Evolutionary conservation across 2,113 vertebrate species (phyloP).

Genomic region (Eulacestoma nigropectus): DNA sequence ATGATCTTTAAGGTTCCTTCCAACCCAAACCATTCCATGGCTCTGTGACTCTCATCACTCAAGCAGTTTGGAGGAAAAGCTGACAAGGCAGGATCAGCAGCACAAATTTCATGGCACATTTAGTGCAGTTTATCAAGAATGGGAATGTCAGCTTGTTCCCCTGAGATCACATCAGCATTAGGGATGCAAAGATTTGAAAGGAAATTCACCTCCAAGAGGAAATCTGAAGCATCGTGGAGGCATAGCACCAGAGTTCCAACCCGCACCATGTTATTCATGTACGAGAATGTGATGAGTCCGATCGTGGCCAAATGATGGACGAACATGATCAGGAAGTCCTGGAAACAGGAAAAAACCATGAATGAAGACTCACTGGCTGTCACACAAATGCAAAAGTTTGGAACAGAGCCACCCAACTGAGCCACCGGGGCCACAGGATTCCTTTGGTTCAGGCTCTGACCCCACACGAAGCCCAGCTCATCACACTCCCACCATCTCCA

Average conservation of each 20-base stretch:
- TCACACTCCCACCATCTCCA: neutral
- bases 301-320: constrained; percentile 90
- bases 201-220: constrained; percentile 86
- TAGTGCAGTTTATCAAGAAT: neutral
- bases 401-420: neutral
- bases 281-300: constrained; percentile 89
- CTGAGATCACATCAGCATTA: neutral
- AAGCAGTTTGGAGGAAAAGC: neutral
- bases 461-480: neutral
- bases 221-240: constrained; percentile 89
- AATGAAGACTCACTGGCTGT: neutral
- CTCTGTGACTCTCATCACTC: neutral
- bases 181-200: neutral
- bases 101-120: neutral
- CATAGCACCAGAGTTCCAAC: constrained; percentile 89
- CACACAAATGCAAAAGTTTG: neutral
- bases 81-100: constrained; percentile 15
- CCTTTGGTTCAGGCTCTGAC: neutral
- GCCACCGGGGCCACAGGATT: neutral
- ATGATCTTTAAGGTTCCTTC: neutral
- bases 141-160: neutral
- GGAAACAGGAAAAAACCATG: neutral
- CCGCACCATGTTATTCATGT: constrained; percentile 92
- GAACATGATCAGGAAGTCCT: constrained; percentile 98
- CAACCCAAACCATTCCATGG: neutral